Evolutionary conservation across 2,113 vertebrate genomes (phyloP).

Genomic region (Podocnemis expansa): DNA sequence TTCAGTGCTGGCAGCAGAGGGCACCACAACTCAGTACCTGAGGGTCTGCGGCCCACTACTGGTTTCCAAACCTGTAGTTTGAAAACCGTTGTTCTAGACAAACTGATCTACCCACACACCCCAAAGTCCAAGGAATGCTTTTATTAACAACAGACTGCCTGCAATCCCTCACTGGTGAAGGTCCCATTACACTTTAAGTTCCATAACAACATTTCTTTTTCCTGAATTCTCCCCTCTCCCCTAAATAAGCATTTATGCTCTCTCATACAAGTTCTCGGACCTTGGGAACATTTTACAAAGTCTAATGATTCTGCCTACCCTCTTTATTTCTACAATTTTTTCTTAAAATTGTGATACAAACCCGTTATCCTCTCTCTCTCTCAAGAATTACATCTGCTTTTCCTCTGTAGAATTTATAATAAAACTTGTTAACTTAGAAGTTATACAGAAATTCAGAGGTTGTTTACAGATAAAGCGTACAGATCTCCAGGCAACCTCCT

Average conservation of each 20-base stretch:
- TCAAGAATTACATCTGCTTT: neutral
- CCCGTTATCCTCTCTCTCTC: neutral
- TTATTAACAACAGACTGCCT: neutral
- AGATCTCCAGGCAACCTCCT: neutral
- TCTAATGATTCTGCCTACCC: neutral
- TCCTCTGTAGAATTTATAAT: neutral
- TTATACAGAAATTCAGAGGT: neutral
- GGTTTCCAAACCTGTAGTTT: too few species aligned
- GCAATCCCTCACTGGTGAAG: neutral
- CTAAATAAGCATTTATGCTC: neutral
- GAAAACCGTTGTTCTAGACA: too few species aligned
- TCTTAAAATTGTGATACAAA: neutral
- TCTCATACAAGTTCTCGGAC: neutral
- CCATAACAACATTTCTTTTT: neutral
- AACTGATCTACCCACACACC: neutral
- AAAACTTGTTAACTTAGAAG: neutral
- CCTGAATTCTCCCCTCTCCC: neutral
- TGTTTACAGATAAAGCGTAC: neutral
- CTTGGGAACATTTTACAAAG: neutral
- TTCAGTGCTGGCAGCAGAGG: too few species aligned
- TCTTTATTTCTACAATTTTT: neutral
- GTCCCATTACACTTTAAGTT: neutral
- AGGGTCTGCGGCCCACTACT: too few species aligned
- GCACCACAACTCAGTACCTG: too few species aligned
- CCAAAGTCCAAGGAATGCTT: neutral